phyloP scores from a whole-genome alignment of 2,888 invertebrate species.

The Crioceris asparagi region DNA sequence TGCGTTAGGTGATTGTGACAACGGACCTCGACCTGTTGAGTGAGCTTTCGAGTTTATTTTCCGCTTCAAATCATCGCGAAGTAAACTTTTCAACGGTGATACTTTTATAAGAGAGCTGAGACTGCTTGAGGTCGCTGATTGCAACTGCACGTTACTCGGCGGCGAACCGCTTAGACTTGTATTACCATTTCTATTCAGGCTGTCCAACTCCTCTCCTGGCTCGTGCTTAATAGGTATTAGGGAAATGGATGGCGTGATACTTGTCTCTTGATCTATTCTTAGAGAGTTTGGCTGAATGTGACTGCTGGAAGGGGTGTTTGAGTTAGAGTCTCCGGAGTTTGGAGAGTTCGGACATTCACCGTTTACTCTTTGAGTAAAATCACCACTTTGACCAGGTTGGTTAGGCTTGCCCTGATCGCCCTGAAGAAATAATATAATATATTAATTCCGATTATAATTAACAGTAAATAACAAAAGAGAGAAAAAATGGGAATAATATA shows the following conservation, averaged over 20 bases:
- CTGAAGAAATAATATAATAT: too few relatives aligned
- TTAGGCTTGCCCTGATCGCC: too few relatives aligned
- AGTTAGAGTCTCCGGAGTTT: conserved; percentile 71
- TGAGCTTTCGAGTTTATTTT: conserved; percentile 62
- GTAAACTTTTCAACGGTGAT: conserved; percentile 73
- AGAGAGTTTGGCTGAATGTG: conserved; percentile 39
- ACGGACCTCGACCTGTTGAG: conserved; percentile 36
- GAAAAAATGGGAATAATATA: too few relatives aligned
- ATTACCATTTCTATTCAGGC: conserved; percentile 35
- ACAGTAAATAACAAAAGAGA: too few relatives aligned
- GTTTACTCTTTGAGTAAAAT: conserved; percentile 45
- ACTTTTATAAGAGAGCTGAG: conserved; percentile 71
- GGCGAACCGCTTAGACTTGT: conserved; percentile 34
- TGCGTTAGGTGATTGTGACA: conserved; percentile 28
- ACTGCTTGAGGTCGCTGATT: conserved; percentile 54
- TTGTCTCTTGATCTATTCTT: conserved; percentile 40
- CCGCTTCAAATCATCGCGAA: conserved; percentile 73
- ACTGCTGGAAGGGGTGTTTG: conserved; percentile 62
- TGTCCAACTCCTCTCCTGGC: conserved; percentile 42
- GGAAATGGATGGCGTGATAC: conserved; percentile 75
- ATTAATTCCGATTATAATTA: too few relatives aligned
- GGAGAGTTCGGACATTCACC: conserved; percentile 65
- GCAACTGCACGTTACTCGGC: conserved; percentile 31
- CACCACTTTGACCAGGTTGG: too few relatives aligned
- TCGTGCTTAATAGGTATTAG: conserved; percentile 76